Conservation (phyloP, 2,797 vertebrate genomes). For the Diplodus puntazzo region DNA sequence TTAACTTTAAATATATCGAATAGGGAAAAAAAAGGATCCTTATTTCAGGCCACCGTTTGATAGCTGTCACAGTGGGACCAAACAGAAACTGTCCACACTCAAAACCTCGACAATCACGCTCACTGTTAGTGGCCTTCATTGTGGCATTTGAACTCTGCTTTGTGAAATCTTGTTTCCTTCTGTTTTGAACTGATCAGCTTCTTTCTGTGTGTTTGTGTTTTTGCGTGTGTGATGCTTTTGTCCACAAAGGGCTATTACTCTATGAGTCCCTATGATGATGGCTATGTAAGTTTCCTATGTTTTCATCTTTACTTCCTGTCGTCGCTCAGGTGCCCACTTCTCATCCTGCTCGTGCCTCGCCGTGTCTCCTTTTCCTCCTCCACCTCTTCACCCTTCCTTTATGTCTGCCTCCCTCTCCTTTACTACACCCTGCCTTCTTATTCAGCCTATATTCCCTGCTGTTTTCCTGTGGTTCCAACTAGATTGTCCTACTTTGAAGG, state of each 20-base stretch:
- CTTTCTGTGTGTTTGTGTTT: constrained; percentile 75
- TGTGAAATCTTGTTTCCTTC: constrained; percentile 54
- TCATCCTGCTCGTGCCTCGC: constrained; percentile 60
- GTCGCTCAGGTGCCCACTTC: constrained; percentile 16
- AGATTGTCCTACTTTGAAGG: constrained; percentile 52
- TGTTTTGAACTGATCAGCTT: constrained; percentile 70
- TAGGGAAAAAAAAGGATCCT: not conserved
- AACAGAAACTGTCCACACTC: not conserved
- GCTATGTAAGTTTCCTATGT: constrained; percentile 93
- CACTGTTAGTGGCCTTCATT: constrained; percentile 39
- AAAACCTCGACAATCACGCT: constrained; percentile 16
- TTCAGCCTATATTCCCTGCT: constrained; percentile 14
- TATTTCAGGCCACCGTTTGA: not conserved
- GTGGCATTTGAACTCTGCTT: constrained; percentile 45
- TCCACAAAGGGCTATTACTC: constrained; percentile 93
- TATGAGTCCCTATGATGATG: constrained; percentile 95
- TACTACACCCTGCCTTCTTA: constrained; percentile 42
- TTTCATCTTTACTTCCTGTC: constrained; percentile 76
- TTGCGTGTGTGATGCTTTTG: constrained; percentile 81
- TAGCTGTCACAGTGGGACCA: not conserved
- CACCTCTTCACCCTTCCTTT: constrained; percentile 4
- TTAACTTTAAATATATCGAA: not conserved
- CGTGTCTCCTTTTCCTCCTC: not conserved
- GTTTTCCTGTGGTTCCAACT: constrained; percentile 36
- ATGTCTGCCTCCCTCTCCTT: constrained; percentile 22